These are phyloP conservation scores for Yponomeuta malinellus DNA, from an alignment of 2,888 invertebrate genomes.

Conservation along the genomic window DNA sequence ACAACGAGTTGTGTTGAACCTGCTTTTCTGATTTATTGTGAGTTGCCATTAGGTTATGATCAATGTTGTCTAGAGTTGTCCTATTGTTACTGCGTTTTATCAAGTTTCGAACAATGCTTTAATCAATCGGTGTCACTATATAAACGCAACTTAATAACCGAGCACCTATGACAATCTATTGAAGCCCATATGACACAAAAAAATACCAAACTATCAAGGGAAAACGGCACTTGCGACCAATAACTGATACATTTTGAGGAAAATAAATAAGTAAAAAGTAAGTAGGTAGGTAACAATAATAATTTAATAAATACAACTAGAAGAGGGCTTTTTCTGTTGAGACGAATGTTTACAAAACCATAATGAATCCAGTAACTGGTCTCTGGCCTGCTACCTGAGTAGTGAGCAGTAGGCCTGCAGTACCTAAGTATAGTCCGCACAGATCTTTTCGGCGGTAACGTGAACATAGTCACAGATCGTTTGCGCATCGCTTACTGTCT, in stretches of 20 bases:
- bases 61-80: constrained; percentile 53
- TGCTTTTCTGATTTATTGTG: constrained; percentile 63
- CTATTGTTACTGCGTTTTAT: constrained; percentile 47
- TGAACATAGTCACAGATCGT: no score
- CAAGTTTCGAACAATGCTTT: constrained; percentile 33
- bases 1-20: constrained; percentile 66
- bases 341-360: background rate
- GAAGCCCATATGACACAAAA: background rate
- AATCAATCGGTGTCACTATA: constrained; percentile 17
- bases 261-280: no score
- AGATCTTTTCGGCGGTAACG: no score
- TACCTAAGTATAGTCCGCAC: no score
- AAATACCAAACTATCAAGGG: background rate
- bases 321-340: background rate
- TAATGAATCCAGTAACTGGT: background rate
- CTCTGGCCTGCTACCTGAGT: no score
- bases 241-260: background rate
- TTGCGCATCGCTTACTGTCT: no score
- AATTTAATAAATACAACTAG: no score
- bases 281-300: no score
- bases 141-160: constrained; percentile 13
- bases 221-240: background rate
- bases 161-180: background rate
- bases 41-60: constrained; percentile 54
- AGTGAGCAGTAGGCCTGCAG: no score